phyloP scores from a whole-genome alignment of 92 coral and sea anemone genomes.

The Epizoanthus rinbou region DNA sequence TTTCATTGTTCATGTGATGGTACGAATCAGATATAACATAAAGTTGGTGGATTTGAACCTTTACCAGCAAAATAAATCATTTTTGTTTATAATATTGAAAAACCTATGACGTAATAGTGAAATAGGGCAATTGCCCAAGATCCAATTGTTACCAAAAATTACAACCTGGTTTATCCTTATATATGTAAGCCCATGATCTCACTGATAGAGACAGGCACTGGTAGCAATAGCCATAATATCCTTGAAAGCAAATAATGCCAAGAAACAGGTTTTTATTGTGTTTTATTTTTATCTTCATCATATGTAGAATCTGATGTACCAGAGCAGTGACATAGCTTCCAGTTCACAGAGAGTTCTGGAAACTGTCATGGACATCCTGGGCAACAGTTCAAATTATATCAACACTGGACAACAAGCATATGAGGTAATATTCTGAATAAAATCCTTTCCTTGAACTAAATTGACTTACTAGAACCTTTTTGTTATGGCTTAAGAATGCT shows the following conservation, averaged over 20 bases:
- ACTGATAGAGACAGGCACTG: no score
- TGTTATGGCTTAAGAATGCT: no score
- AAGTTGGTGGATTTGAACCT: no score
- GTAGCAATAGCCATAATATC: background rate
- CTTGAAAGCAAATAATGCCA: background rate
- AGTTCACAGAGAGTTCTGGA: constrained; percentile 25
- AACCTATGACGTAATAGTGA: no score
- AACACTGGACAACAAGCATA: constrained; percentile 29
- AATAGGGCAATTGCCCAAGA: no score
- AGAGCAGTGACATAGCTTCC: constrained; percentile 27
- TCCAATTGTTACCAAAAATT: no score
- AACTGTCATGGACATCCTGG: constrained; percentile 21
- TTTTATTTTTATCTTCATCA: background rate
- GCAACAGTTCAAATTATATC: constrained; percentile 41
- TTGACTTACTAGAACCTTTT: background rate
- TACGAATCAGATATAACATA: no score
- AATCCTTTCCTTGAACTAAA: background rate
- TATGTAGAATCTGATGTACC: constrained; percentile 48
- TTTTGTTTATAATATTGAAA: no score
- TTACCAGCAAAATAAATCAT: no score
- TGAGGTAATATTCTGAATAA: constrained; percentile 36
- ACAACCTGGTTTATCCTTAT: no score
- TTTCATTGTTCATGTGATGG: no score
- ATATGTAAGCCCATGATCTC: no score
- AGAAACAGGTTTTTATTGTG: background rate